Evolutionary conservation across 2,797 vertebrate genomes (phyloP), one percentile per base, ranked within the genome.

Genomic region (Arnoldichthys spilopterus): DNA sequence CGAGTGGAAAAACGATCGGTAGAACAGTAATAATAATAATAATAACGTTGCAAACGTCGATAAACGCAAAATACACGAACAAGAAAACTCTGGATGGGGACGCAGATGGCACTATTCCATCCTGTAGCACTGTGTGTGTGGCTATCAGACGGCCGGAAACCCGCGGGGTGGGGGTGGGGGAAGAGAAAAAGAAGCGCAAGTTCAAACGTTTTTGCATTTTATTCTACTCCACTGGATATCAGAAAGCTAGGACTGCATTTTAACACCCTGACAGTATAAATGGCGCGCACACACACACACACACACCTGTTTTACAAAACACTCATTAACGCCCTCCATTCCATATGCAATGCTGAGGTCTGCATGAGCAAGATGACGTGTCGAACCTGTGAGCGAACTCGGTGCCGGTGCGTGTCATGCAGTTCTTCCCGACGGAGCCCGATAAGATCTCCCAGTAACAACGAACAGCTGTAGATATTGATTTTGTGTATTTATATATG

Each of bases 261-360:
- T 54, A 82, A 80, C 68, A 94, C 91, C 92, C 91, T 91, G 90
- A 90, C 91, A 91, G 92, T 88, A 93, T 91, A 93, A 91, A 89
- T 88, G 94, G 90, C 90, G 91, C 88, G 88, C 90, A 40, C 56
- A 24, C 30, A 32, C 37, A 62, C 32, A 54, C 20, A 69, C 68
- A 61, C 37, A 6, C 90, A 86, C 89, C 87, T 86, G 83, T 89
- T 88, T 91, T 92, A 94, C 90, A 91, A 92, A 85, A 92, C 78
- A 89, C 88, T 89, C 92, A 72, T 43, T 1, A 18, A 37, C 47
- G 64, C 51, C 59, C n/a, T 45, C 58, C 34, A 34, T 67, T 20
- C n/a, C 4, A 74, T 30, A 71, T 72, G 45, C 20, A 53, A 40
- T 75, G 72, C 67, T 56, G 67, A 63, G 28, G 67, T 66, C 26